Base-by-base conservation (phyloP, 2,888 invertebrate species). In the Leistus spinibarbis region DNA sequence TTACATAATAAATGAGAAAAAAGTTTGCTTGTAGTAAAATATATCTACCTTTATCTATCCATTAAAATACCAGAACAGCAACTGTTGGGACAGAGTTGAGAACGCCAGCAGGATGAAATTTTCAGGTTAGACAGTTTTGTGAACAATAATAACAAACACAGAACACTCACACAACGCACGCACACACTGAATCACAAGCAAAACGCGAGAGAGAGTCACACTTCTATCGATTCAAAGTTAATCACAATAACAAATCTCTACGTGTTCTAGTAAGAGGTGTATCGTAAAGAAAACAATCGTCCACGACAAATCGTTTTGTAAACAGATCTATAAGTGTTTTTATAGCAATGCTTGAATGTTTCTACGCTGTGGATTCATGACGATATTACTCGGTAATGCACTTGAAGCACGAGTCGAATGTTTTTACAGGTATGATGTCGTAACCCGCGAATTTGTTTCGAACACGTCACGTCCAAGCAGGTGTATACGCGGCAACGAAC, bases 401-500 rank as follows among this genome's bases (percentile, higher is more conserved):
- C 40, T 40, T 40, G 40, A 13, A 40, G 40, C 40, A 40, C 40
- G 40, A 40, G 40, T 40, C 40, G 40, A 13, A 40, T 40, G 40
- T 40, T 40, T 7, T 7, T 7, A 3, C 1, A 40, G 40, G 40
- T 40, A 40, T 7, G 5, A 40, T n/a, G 40, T 40, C 40, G 40
- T 40, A 40, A 40, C 3, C 1, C 40, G 40, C 40, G 40, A 40
- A 40, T 3, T 13, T 40, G 13, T 40, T 40, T 5, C 7, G 13
- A 40, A 40, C 40, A 40, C 40, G 40, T 13, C 19, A 60, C 60
- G 60, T 60, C 64, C 64, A 64, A 20, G 13, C 64, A 23, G 20
- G 17, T n/a, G n/a, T 2, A 16, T 23, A 9, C 64, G 64, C 64
- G 64, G 64, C 24, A 64, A 64, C 64, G 24, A 20, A 64, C 64